Evolutionary conservation across 2,797 vertebrate species (phyloP).

Genomic region (Antennarius maculatus): DNA sequence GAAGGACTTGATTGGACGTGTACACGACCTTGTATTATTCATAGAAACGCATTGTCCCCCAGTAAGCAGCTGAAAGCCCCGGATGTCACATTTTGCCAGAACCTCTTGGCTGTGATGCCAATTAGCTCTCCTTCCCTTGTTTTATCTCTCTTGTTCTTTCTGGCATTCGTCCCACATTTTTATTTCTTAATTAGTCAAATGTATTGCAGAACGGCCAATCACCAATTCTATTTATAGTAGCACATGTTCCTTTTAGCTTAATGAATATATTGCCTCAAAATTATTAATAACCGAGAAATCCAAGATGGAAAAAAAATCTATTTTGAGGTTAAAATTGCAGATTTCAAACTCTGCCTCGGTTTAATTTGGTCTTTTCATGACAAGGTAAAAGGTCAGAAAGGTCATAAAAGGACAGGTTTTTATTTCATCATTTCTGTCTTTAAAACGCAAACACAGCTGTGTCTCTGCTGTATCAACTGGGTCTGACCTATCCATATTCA

Average conservation of each 20-base stretch:
- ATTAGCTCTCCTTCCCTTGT: neutral
- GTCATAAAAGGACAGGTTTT: neutral
- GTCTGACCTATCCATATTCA: conserved; percentile 44
- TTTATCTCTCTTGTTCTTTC: neutral
- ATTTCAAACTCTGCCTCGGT: neutral
- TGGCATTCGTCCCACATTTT: too few relatives aligned
- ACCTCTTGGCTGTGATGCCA: conserved; percentile 11
- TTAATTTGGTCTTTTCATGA: neutral
- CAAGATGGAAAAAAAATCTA: too few relatives aligned
- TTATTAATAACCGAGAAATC: too few relatives aligned
- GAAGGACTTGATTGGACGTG: conserved; percentile 8
- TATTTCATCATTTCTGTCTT: neutral
- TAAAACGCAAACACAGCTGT: neutral
- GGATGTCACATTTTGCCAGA: conserved; percentile 9
- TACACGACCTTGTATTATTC: neutral
- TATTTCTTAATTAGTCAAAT: too few relatives aligned
- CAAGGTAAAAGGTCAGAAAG: neutral
- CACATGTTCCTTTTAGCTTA: too few relatives aligned
- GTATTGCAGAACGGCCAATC: too few relatives aligned
- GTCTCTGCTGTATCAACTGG: conserved; percentile 10
- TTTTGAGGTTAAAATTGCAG: too few relatives aligned
- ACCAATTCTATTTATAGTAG: too few relatives aligned
- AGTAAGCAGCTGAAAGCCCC: neutral
- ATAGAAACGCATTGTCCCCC: conserved; percentile 6
- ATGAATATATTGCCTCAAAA: too few relatives aligned